Percentiles rank a stretch among this genome's conserved stretches.
phyloP scores from a whole-genome alignment of 1,140 invertebrate species.

The Aricia agestis region DNA sequence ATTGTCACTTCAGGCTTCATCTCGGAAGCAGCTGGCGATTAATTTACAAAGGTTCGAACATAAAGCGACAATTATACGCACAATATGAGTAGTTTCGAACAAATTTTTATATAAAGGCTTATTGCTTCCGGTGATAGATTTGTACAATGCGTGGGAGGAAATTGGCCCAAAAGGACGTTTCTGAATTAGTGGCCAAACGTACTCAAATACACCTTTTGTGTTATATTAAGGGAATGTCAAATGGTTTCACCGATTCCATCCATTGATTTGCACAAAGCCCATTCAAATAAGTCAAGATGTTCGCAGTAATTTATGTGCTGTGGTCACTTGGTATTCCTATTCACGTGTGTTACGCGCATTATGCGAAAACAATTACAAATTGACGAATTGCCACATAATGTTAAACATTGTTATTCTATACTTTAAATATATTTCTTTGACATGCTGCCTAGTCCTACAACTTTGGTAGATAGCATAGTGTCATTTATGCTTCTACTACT shows the following conservation, averaged over 20 bases:
- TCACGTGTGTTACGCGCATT: background rate
- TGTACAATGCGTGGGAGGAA: constrained; percentile 14
- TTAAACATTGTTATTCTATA: background rate
- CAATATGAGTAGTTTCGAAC: constrained; percentile 7
- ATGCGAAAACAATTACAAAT: background rate
- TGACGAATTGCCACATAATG: background rate
- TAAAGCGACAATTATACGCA: constrained; percentile 11
- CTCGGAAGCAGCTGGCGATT: constrained; percentile 1
- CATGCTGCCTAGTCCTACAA: no score
- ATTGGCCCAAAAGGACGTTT: constrained; percentile 2
- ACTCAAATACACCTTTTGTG: constrained; percentile 6
- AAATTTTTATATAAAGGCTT: constrained; percentile 1
- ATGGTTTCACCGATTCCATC: constrained; percentile 5
- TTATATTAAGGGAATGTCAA: background rate
- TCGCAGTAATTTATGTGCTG: constrained; percentile 8
- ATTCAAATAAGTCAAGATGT: constrained; percentile 15
- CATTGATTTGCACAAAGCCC: constrained; percentile 14
- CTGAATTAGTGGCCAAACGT: constrained; percentile 6
- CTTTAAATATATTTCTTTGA: no score
- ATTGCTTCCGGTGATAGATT: constrained; percentile 3
- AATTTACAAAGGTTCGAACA: background rate
- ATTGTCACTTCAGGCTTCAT: background rate
- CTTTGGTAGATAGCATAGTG: no score
- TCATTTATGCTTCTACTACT: no score
- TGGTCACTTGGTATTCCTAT: background rate